phyloP scores from a whole-genome alignment of 2,797 vertebrate species.

The Characodon lateralis region DNA sequence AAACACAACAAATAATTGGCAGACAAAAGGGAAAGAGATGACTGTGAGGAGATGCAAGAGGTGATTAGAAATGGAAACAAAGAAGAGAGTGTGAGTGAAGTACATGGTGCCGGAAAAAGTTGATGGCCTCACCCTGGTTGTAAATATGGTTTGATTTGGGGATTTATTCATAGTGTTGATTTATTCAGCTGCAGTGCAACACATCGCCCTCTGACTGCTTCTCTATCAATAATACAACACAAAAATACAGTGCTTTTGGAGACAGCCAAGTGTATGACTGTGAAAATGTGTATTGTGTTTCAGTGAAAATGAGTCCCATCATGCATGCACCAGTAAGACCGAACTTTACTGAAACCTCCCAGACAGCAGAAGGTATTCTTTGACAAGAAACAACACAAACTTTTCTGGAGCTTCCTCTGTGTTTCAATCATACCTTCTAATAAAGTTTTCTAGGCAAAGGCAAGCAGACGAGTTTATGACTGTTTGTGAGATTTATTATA shows the following conservation, averaged over 20 bases:
- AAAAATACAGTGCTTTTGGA: conserved; percentile 64
- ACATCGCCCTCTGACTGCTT: conserved; percentile 61
- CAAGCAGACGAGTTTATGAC: conserved; percentile 1
- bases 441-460: conserved; percentile 26
- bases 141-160: conserved; percentile 67
- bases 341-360: conserved; percentile 34
- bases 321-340: conserved; percentile 46
- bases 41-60: conserved; percentile 11
- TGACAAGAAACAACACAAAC: conserved; percentile 36
- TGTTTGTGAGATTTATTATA: neutral
- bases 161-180: conserved; percentile 72
- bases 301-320: conserved; percentile 46
- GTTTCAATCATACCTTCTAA: conserved; percentile 31
- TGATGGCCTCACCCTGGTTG: conserved; percentile 58
- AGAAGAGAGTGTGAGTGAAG: conserved; percentile 14
- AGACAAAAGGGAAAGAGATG: neutral
- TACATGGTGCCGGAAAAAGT: conserved; percentile 41
- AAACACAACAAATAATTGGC: conserved; percentile 9
- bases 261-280: conserved; percentile 37
- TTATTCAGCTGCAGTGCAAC: conserved; percentile 67
- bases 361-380: conserved; percentile 33
- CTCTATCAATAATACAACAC: conserved; percentile 72
- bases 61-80: conserved; percentile 33
- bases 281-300: conserved; percentile 18
- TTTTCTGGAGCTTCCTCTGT: conserved; percentile 26